Base-by-base conservation (phyloP, 2,113 vertebrate species). In the Prinia subflava region DNA sequence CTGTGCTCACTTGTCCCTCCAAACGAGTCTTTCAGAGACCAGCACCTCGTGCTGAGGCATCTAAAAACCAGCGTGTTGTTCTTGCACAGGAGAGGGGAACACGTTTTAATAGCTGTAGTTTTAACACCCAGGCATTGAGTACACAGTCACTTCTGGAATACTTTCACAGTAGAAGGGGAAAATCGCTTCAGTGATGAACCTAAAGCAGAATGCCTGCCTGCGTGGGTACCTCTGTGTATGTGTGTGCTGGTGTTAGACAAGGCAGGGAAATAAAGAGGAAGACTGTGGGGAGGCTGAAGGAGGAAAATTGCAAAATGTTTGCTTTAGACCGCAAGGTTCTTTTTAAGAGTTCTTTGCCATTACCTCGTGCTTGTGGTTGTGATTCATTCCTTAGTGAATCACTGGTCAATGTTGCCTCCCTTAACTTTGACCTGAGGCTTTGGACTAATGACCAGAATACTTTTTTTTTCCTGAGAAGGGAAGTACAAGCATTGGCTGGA, bases 381-480 rank as follows among this genome's bases (percentile, higher is more conserved):
- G 74, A 85, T 71, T 94, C 44, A 75, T 15, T 59, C 53, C n/a
- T 56, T 42, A 62, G 9, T 79, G 55, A 92, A 55, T 93, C 94
- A 81, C 60, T 92, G 77, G 73, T 74, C 68, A 60, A 0, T 27
- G 56, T 35, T 92, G 76, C 37, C 37, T 90, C 60, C 14, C 3
- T 75, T 90, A 78, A 79, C 80, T 92, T 86, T 95, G 83, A 83
- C 64, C 77, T 76, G 25, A 65, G 41, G 57, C 62, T 86, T 94
- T 94, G 73, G 64, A 75, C 21, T 95, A 64, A 47, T 41, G 64
- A 60, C 71, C 44, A 86, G 64, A 30, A 20, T 50, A 13, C 14
- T 49, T 53, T 63, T 78, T 35, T 82, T 56, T 44, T 42, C 21
- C 56, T 88, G 28, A 76, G 50, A 83, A 81, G 33, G n/a, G 16